These are phyloP conservation scores for Tricholauxania praeusta DNA, from an alignment of 2,888 invertebrate species.

Conservation along the genomic window DNA sequence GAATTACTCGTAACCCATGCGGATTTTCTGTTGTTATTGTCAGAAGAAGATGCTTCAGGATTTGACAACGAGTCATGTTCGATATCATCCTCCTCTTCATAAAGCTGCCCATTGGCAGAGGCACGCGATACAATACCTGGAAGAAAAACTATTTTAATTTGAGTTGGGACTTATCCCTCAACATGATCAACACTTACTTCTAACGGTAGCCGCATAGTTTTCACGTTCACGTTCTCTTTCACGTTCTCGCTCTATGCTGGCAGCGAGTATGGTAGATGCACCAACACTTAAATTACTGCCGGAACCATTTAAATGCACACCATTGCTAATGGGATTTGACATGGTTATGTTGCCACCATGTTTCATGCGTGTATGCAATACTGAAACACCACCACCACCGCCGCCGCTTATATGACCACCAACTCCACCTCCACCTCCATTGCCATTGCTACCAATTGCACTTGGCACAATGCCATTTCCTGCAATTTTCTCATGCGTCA, in stretches of 20 bases:
- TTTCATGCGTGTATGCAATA: constrained; percentile 58
- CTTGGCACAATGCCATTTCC: constrained; percentile 51
- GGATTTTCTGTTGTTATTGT: constrained; percentile 56
- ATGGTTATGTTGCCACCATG: constrained; percentile 61
- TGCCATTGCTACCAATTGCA: constrained; percentile 32
- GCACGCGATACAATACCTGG: constrained; percentile 70
- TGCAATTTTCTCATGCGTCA: constrained; percentile 63
- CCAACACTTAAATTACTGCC: constrained; percentile 72
- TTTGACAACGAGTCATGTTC: constrained; percentile 63
- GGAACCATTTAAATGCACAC: constrained; percentile 57
- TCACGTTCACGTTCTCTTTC: constrained; percentile 65
- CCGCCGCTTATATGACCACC: constrained; percentile 58
- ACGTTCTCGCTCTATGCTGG: constrained; percentile 68
- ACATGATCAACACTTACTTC: constrained; percentile 68
- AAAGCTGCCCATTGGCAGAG: constrained; percentile 66
- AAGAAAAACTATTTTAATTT: constrained; percentile 54
- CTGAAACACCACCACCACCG: constrained; percentile 54
- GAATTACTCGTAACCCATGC: constrained; percentile 53
- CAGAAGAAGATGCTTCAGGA: constrained; percentile 44
- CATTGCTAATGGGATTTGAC: constrained; percentile 62
- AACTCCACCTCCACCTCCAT: constrained; percentile 25
- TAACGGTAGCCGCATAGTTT: constrained; percentile 71
- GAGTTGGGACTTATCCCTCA: neutral
- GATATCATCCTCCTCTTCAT: constrained; percentile 69
- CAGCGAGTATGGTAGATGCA: constrained; percentile 74